Evolutionary conservation across 1,140 invertebrate genomes (phyloP).

Genomic region (Anoplolepis gracilipes): DNA sequence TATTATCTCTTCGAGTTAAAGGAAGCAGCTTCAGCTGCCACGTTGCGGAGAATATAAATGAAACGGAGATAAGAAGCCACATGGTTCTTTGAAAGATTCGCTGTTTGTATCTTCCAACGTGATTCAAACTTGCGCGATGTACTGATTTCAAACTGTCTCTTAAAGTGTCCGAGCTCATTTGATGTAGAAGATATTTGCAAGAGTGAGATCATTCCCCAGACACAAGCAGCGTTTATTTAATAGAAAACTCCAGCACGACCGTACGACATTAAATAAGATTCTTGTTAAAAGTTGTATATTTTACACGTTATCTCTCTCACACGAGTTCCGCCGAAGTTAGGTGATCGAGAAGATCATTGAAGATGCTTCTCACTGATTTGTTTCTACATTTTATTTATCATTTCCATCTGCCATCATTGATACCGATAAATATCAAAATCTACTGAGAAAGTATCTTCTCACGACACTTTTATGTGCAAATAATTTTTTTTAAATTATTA

Average conservation of each 20-base stretch:
- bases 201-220: neutral
- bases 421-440: neutral
- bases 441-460: neutral
- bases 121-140: neutral
- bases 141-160: neutral
- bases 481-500: neutral
- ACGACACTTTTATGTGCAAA: neutral
- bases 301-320: neutral
- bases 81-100: neutral
- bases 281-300: neutral
- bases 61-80: neutral
- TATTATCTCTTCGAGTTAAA: neutral
- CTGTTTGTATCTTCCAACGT: conserved; percentile 3
- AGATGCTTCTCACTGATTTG: neutral
- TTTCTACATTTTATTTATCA: conserved; percentile 1
- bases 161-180: neutral
- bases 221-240: neutral
- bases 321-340: neutral
- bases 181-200: neutral
- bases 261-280: neutral
- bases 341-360: neutral
- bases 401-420: neutral
- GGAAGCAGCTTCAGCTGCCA: neutral
- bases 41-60: no score
- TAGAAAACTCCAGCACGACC: neutral